Evolutionary conservation across 2,113 vertebrate species (phyloP), one percentile per base, ranked within the genome.

Genomic region (Peromyscus leucopus): DNA sequence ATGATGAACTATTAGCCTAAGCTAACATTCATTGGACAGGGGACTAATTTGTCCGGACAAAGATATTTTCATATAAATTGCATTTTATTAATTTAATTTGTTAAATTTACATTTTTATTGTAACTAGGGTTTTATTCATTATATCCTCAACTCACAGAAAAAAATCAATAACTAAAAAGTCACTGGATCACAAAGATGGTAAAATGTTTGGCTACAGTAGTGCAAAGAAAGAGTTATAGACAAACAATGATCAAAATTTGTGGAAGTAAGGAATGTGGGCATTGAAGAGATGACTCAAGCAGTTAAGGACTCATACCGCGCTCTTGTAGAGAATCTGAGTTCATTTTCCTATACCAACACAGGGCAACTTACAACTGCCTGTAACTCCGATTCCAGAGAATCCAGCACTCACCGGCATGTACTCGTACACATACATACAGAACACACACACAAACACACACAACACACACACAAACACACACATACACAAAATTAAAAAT

Each of bases 21-120:
- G 78, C 93, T 91, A 87, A 89, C 55, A 67, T 96, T 93, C 92
- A 86, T 76, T 95, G 89, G 82, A 74, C 8, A 57, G 46, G 10
- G 7, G 39, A 86, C 33, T 95, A 82, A 91, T 89, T 72, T 93
- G 80, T 86, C 89, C 93, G 71, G 89, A 95, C 85, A 65, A 90
- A 89, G 65, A 22, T 86, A 97, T 87, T 97, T 93, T 97, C 94
- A 97, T 93, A 93, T 92, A 94, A 92, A 95, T 96, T 96, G 46
- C 16, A 90, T 94, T 97, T 96, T 80, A 96, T 85, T 97, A 96
- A 93, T 94, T 93, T 88, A 95, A 84, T 97, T 96, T 90, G 9
- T 89, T 80, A 80, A 51, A 94, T 97, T 95, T 97, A 48, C 89
- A 96, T 96, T 95, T 95, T 96, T 96, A 95, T 85, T 72, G 3